Conservation (phyloP, 2,888 invertebrate genomes). For the Lithophane leautieri region DNA sequence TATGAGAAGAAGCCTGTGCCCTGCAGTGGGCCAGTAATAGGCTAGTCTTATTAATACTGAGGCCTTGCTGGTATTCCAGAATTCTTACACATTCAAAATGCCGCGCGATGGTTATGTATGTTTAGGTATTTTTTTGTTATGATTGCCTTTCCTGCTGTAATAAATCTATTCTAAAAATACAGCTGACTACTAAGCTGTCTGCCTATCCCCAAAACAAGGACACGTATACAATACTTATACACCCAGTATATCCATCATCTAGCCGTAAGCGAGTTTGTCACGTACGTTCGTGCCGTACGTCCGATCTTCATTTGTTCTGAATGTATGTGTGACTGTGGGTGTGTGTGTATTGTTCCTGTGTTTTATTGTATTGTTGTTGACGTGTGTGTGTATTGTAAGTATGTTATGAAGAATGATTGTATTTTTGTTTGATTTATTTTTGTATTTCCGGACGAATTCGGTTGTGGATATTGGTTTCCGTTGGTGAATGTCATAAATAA, state of each 20-base stretch:
- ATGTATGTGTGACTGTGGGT: slow-evolving; percentile 1
- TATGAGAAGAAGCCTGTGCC: no score
- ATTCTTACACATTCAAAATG: no score
- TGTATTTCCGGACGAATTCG: not conserved
- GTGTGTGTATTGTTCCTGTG: slow-evolving; percentile 5
- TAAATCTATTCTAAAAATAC: not conserved
- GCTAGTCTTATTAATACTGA: no score
- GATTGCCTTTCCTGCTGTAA: no score
- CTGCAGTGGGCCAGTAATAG: no score
- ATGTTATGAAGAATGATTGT: slow-evolving; percentile 14
- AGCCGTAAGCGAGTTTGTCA: slow-evolving; percentile 54
- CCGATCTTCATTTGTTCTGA: slow-evolving; percentile 56
- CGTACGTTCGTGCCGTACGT: slow-evolving; percentile 61
- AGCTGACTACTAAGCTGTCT: not conserved
- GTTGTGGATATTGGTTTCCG: not conserved
- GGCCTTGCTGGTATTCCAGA: no score
- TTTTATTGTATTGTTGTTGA: slow-evolving; percentile 21
- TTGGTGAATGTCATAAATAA: not conserved
- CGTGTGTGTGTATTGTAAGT: slow-evolving; percentile 5
- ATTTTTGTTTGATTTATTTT: not conserved
- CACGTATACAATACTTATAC: not conserved
- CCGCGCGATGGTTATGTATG: no score
- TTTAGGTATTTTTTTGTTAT: no score
- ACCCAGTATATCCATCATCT: slow-evolving; percentile 16
- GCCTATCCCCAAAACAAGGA: slow-evolving; percentile 15